phyloP scores from a whole-genome alignment of 2,888 invertebrate genomes.

The Patella ulyssiponensis region DNA sequence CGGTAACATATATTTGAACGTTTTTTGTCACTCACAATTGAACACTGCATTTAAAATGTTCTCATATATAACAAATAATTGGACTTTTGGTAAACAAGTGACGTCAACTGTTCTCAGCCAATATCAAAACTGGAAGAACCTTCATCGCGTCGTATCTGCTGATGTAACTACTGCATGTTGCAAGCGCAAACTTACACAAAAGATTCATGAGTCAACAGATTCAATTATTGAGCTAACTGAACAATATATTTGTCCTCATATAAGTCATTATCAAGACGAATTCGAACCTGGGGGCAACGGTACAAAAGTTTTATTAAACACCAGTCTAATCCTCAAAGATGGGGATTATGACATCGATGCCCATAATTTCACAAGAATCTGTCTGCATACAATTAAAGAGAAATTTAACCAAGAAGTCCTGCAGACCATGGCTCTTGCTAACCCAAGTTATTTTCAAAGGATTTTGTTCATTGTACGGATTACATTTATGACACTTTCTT shows the following conservation, averaged over 20 bases:
- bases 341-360: too few species aligned
- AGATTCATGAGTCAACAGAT: neutral
- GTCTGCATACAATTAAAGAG: neutral
- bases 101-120: too few species aligned
- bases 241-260: neutral
- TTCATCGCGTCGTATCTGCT: neutral
- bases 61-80: too few species aligned
- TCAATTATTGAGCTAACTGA: neutral
- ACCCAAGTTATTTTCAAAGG: neutral
- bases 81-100: too few species aligned
- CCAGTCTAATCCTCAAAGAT: too few species aligned
- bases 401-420: neutral
- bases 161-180: neutral
- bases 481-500: slow-evolving; percentile 24
- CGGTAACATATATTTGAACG: too few species aligned
- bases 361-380: neutral
- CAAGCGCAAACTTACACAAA: neutral
- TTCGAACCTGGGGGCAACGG: neutral
- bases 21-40: too few species aligned
- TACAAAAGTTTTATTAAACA: neutral
- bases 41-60: too few species aligned
- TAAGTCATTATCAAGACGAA: neutral
- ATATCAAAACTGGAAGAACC: too few species aligned
- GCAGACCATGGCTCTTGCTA: too few species aligned
- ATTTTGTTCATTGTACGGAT: slow-evolving; percentile 28